Evolutionary conservation across 2,888 invertebrate species (phyloP).

Genomic region (Lasioglossum villosulum): DNA sequence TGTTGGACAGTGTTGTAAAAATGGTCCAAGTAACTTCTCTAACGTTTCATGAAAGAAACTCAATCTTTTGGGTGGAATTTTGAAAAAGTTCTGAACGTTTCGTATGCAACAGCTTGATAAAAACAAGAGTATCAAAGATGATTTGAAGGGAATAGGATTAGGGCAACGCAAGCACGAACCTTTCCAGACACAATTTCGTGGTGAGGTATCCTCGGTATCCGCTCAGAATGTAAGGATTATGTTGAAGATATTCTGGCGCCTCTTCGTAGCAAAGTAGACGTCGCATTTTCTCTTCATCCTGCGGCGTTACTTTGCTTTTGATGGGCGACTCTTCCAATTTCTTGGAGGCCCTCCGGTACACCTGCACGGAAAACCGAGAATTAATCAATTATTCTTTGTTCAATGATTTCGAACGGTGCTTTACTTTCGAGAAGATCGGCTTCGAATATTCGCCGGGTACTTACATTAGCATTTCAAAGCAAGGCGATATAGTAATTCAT

Average conservation of each 20-base stretch:
- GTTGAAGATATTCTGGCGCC: slow-evolving; percentile 93
- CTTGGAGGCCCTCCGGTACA: slow-evolving; percentile 16
- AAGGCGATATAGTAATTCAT: not conserved
- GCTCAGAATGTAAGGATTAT: slow-evolving; percentile 93
- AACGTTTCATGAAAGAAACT: too few relatives aligned
- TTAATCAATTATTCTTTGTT: not conserved
- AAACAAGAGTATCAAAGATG: not conserved
- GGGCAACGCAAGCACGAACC: slow-evolving; percentile 85
- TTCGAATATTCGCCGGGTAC: not conserved
- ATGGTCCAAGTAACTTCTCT: too few relatives aligned
- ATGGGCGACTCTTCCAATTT: slow-evolving; percentile 74
- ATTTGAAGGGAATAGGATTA: not conserved
- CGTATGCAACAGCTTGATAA: not conserved
- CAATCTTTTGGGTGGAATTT: too few relatives aligned
- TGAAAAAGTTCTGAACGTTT: not conserved
- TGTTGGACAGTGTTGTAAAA: too few relatives aligned
- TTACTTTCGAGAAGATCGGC: not conserved
- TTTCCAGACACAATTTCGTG: slow-evolving; percentile 94
- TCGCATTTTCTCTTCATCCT: slow-evolving; percentile 80
- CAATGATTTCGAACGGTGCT: not conserved
- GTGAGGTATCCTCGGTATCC: slow-evolving; percentile 94
- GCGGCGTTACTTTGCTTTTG: slow-evolving; percentile 73
- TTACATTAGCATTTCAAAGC: not conserved
- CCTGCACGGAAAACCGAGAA: slow-evolving; percentile 20
- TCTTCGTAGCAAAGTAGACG: slow-evolving; percentile 85